phyloP scores from a whole-genome alignment of 2,888 invertebrate species.

The Leucophora obtusa region DNA sequence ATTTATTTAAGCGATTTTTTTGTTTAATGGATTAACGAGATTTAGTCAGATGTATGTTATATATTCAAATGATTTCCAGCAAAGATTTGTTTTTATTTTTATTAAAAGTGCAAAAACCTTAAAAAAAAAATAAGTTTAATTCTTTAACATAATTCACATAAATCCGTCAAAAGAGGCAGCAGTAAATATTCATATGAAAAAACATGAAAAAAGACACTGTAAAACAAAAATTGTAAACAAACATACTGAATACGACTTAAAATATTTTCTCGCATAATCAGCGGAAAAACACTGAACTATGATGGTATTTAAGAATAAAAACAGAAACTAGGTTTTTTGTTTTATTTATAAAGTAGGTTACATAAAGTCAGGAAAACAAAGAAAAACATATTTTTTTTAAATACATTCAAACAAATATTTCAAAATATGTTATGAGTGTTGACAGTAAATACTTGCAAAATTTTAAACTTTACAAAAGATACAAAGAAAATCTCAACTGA shows the following conservation, averaged over 20 bases:
- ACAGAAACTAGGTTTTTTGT: conserved; percentile 1
- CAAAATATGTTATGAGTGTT: no score
- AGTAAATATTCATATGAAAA: neutral
- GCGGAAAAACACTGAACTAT: conserved; percentile 1
- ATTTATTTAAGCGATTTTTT: no score
- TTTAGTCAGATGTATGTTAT: no score
- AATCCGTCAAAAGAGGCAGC: neutral
- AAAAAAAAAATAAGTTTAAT: no score
- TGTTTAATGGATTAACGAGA: no score
- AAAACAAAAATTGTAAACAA: conserved; percentile 5
- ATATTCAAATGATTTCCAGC: no score
- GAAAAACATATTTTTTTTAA: neutral
- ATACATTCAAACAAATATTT: no score
- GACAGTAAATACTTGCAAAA: no score
- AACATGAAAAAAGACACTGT: neutral
- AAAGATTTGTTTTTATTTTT: no score
- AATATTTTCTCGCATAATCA: conserved; percentile 4
- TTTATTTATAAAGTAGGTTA: neutral
- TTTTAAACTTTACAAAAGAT: no score
- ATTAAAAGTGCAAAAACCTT: no score
- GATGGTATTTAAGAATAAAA: neutral
- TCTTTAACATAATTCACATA: neutral
- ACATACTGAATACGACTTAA: conserved; percentile 2
- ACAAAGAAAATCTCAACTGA: no score
- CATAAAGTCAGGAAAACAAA: neutral